Percentiles rank a stretch among this genome's conserved stretches.
These are phyloP conservation scores for Pica pica DNA, from an alignment of 2,113 vertebrate species.

Conservation along the genomic window DNA sequence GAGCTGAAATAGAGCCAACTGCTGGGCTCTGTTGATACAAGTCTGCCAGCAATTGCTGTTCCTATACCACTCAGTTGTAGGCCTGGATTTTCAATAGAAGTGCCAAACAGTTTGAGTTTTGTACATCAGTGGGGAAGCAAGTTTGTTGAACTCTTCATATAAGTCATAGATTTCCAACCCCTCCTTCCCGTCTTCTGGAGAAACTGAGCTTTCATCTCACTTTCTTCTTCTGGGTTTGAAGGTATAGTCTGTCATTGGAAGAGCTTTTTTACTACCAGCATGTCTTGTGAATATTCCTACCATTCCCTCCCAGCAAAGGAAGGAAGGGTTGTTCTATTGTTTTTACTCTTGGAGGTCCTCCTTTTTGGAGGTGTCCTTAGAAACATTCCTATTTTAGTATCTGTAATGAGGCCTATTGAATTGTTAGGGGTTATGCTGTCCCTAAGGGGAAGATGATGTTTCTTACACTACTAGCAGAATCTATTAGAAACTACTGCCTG, in stretches of 20 bases:
- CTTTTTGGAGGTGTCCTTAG: background rate
- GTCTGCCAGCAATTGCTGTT: constrained; percentile 33
- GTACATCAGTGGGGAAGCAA: background rate
- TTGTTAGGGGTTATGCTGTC: background rate
- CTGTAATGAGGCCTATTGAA: background rate
- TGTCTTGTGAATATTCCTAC: background rate
- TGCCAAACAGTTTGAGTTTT: constrained; percentile 8
- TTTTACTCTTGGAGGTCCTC: background rate
- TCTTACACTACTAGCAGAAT: background rate
- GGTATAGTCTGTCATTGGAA: background rate
- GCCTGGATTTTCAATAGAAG: constrained; percentile 9
- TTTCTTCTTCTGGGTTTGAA: background rate
- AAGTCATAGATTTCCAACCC: background rate
- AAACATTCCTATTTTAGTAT: background rate
- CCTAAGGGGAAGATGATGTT: background rate
- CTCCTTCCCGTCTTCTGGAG: background rate
- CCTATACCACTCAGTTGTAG: background rate
- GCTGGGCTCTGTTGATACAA: constrained; percentile 54
- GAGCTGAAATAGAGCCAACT: constrained; percentile 47
- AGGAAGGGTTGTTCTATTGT: background rate
- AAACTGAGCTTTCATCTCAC: background rate
- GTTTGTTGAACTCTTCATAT: background rate
- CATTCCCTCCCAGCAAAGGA: background rate
- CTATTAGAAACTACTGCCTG: background rate
- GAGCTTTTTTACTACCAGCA: background rate